Evolutionary conservation across 2,888 invertebrate genomes (phyloP).

Genomic region (Abrostola triplasia): DNA sequence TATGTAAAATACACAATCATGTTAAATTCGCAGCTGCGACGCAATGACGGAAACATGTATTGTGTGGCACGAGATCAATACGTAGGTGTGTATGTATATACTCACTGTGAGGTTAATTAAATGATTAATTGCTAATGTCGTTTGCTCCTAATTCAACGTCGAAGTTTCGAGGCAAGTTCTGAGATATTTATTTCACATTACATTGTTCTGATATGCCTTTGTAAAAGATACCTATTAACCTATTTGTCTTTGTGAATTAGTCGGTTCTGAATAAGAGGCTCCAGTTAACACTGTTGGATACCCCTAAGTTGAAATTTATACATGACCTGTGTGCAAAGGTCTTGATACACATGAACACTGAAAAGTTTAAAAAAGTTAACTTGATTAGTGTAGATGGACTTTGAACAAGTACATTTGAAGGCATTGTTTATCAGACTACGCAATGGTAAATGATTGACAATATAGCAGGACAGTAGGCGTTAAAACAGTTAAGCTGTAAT

Average conservation of each 20-base stretch:
- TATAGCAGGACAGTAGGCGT: no score
- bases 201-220: conserved; percentile 29
- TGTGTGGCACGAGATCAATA: conserved; percentile 32
- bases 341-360: no score
- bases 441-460: no score
- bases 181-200: conserved; percentile 26
- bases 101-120: conserved; percentile 47
- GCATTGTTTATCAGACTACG: no score
- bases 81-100: conserved; percentile 34
- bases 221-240: conserved; percentile 36
- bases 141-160: conserved; percentile 29
- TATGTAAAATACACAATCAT: conserved; percentile 51
- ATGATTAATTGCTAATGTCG: conserved; percentile 40
- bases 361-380: conserved; percentile 12
- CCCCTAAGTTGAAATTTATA: no score
- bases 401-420: no score
- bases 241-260: conserved; percentile 21
- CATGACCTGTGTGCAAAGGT: no score
- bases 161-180: conserved; percentile 22
- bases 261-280: no score
- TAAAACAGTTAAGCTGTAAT: no score
- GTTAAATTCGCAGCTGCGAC: conserved; percentile 46
- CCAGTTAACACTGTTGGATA: no score
- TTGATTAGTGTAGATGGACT: no score
- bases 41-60: conserved; percentile 28